Base-by-base conservation (phyloP, 1,140 invertebrate species). In the Phocides pigmalion region DNA sequence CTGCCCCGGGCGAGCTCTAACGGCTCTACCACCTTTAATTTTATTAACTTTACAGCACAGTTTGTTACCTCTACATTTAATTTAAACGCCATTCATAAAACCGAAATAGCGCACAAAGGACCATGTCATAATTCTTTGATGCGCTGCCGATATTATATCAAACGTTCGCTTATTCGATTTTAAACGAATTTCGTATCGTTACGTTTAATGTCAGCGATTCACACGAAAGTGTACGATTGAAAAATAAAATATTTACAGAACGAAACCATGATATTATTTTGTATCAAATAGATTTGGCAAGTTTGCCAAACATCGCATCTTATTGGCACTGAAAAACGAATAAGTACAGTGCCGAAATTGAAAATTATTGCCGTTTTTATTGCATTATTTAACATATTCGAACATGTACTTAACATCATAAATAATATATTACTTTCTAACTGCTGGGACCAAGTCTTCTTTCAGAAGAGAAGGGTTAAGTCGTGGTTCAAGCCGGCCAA, bases 191-290 rank as follows among this genome's bases (percentile, higher is more conserved):
- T 58, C 20, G 15, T 17, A 35, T 59, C 42, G 42, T 59, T 32
- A 58, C 39, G 47, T 59, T 46, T 46, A 59, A 59, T 59, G 54
- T n/a, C 11, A 32, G n/a, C 54, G 28, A 25, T 59, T 59, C 22
- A 47, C 41, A 59, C 54, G 25, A 59, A 35, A 17, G 41, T 59
- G 54, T 59, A 16, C 54, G 54, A 59, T 59, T 47, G 54, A 46
- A 59, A 59, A 59, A 47, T 59, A 59, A 59, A 59, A 59, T 59
- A 59, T 59, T 59, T 59, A 59, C 28, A 11, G 25, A 47, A 59
- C 16, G 42, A 41, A 25, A 47, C 44, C 54, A 59, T 16, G 42
- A 8, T 17, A 9, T 8, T 32, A 58, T 46, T 59, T 59, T 59
- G 54, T 59, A n/a, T 20, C 25, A 59, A 59, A 59, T 59, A 58